Evolutionary conservation across 2,888 invertebrate species (phyloP).

Genomic region (Sicus ferrugineus): DNA sequence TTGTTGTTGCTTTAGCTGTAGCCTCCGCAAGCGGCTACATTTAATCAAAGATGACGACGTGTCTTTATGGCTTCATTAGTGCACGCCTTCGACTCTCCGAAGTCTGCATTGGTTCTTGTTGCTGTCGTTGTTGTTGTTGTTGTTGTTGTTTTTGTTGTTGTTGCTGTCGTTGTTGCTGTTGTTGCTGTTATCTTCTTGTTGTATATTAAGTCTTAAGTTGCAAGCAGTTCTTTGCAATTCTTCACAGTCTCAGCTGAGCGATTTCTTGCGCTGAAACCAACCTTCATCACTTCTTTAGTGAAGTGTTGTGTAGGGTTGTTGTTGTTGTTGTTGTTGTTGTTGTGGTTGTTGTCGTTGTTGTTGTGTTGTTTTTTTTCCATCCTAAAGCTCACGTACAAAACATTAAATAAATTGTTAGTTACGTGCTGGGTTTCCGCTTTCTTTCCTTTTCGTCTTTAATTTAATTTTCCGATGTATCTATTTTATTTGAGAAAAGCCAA

Average conservation of each 20-base stretch:
- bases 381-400: conserved; percentile 60
- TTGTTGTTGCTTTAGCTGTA: conserved; percentile 7
- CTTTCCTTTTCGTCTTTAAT: neutral
- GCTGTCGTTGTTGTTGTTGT: conserved; percentile 19
- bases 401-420: conserved; percentile 63
- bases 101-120: neutral
- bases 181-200: neutral
- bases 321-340: no score
- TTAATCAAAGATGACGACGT: conserved; percentile 45
- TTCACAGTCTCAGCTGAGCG: conserved; percentile 15
- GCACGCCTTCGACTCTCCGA: conserved; percentile 38
- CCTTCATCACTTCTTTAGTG: conserved; percentile 13
- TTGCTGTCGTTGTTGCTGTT: neutral
- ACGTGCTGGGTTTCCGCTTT: conserved; percentile 43
- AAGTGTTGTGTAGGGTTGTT: conserved; percentile 36
- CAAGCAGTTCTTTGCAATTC: conserved; percentile 22
- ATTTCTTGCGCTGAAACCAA: neutral
- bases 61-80: conserved; percentile 64
- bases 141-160: conserved; percentile 4
- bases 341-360: no score
- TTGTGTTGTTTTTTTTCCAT: no score
- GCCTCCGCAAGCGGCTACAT: conserved; percentile 31
- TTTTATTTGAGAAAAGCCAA: neutral
- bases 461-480: neutral
- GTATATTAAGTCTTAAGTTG: neutral